These are phyloP conservation scores for Bambusicola thoracicus DNA, from an alignment of 2,113 vertebrate species.

Conservation along the genomic window DNA sequence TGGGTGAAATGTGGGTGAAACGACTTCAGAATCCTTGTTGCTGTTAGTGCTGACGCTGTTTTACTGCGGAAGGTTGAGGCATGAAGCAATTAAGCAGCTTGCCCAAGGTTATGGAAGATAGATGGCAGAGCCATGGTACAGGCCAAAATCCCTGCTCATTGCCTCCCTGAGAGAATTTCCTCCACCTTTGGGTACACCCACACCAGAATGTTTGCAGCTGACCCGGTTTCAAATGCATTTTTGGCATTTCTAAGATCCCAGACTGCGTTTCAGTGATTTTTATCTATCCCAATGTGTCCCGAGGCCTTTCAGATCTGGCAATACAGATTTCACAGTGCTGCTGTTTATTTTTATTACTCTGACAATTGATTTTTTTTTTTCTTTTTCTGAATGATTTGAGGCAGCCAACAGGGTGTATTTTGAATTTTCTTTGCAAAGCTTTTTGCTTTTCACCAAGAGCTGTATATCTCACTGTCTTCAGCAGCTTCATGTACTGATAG, in stretches of 20 bases:
- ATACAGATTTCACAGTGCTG: background rate
- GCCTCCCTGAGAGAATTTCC: background rate
- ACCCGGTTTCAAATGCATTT: slow-evolving; percentile 31
- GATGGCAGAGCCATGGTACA: background rate
- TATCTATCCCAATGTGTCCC: background rate
- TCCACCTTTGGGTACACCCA: background rate
- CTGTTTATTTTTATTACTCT: slow-evolving; percentile 43
- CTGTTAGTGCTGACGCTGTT: background rate
- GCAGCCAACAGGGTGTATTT: background rate
- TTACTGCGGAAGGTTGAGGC: background rate
- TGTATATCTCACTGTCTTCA: background rate
- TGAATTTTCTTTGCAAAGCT: slow-evolving; percentile 3
- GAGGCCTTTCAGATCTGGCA: slow-evolving; percentile 11
- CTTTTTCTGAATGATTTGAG: background rate
- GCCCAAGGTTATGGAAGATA: background rate
- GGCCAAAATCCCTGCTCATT: background rate
- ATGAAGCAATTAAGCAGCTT: background rate
- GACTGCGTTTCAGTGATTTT: slow-evolving; percentile 30
- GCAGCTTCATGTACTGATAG: background rate
- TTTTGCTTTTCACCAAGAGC: background rate
- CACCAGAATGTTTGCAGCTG: slow-evolving; percentile 22
- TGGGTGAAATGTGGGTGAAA: background rate
- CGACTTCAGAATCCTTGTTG: background rate
- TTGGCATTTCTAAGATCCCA: slow-evolving; percentile 44
- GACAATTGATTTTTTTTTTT: background rate